Base-by-base conservation (phyloP, 2,888 invertebrate species). In the Argyresthia albistria region DNA sequence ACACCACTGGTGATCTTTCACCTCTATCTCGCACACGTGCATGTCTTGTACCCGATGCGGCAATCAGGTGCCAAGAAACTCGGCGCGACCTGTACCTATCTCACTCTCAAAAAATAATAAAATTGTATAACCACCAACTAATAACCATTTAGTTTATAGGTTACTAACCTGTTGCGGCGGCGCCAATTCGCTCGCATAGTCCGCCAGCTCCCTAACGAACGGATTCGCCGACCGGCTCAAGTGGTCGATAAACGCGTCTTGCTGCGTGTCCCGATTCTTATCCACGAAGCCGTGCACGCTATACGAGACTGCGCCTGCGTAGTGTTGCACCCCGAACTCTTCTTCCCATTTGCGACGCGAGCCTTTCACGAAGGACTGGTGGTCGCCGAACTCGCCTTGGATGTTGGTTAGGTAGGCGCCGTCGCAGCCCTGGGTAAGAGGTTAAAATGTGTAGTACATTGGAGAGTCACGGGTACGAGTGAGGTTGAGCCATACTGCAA, bases 251-350 rank as follows among this genome's bases (percentile, higher is more conserved):
- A 97, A 93, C 0, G 96, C 95, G 68, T 97, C 97, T 71, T 97
- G 97, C 70, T 97, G 97, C 0, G 96, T 95, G 66, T 97, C 97
- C 8, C 96, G 88, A 75, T 97, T 97, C 80, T 97, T 97, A 69
- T 97, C 96, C 1, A 97, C 95, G 75, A 97, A 86, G 14, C 97
- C 96, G 56, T 93, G 91, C 89, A 64, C 88, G 60, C 86, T 84
- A 76, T 97, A 97, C 1, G 93, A 93, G n/a, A 97, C 96, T 54
- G 91, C 89, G 9, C 97, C 97, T 0, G 97, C 97, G 73, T 97
- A 97, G 73, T 97, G 97, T 57, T 91, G 91, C 1, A 97, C 92
- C 0, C 96, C 95, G 66, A 97, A 97, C 75, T 97, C 95, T 10
- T 92, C 93, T 71, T 96, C 96, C 97, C 97, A 97, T 63, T 93